Conservation (phyloP, 2,113 vertebrate genomes). For the Tichodroma muraria region DNA sequence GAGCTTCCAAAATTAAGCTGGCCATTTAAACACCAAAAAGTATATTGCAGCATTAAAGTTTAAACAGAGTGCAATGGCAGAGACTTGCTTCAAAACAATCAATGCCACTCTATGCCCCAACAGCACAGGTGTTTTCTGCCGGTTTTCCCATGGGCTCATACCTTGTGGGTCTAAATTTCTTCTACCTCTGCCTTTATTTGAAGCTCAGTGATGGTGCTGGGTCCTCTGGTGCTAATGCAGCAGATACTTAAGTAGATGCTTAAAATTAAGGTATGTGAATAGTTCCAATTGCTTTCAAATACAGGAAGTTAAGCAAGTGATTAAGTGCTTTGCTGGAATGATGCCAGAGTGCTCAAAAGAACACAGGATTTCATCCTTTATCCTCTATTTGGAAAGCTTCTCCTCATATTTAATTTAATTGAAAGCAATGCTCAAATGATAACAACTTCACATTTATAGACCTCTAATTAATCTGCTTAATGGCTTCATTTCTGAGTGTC, state of each 20-base stretch:
- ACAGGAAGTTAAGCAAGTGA: constrained; percentile 40
- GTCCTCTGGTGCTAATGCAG: neutral
- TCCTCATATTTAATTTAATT: constrained; percentile 53
- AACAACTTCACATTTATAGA: constrained; percentile 47
- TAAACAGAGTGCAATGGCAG: neutral
- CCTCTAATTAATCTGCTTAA: constrained; percentile 40
- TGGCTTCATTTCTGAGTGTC: neutral
- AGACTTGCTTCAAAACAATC: constrained; percentile 6
- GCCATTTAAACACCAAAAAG: constrained; percentile 13
- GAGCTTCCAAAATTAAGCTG: constrained; percentile 18
- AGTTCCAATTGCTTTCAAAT: constrained; percentile 20
- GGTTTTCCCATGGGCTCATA: neutral
- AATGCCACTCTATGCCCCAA: neutral
- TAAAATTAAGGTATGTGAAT: constrained; percentile 18
- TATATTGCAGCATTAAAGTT: constrained; percentile 31
- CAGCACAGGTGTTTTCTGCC: neutral
- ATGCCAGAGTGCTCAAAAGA: constrained; percentile 36
- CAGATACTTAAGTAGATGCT: neutral
- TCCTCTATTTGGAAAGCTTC: constrained; percentile 43
- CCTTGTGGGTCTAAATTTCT: neutral
- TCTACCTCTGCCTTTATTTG: neutral
- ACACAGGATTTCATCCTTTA: constrained; percentile 15
- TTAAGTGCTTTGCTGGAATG: constrained; percentile 49
- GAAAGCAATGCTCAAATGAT: constrained; percentile 52
- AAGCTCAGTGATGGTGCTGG: neutral